Conservation (phyloP, 2,888 invertebrate species). For the Onthophagus sagittarius region DNA sequence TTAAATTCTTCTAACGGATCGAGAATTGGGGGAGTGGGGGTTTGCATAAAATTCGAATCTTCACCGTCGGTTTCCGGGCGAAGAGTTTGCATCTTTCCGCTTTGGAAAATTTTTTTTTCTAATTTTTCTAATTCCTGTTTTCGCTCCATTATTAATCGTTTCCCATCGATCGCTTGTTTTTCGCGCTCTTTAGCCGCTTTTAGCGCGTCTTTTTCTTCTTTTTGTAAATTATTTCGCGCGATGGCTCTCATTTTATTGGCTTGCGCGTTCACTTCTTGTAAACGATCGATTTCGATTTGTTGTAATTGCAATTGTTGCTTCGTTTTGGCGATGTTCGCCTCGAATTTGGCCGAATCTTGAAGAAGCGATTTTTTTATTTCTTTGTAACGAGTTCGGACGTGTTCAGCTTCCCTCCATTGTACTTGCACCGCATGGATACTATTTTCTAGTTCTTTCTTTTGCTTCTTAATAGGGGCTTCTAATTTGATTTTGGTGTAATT, state of each 20-base stretch:
- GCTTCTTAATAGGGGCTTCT: slow-evolving; percentile 60
- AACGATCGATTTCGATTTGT: slow-evolving; percentile 67
- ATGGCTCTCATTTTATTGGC: slow-evolving; percentile 68
- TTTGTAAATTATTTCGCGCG: slow-evolving; percentile 64
- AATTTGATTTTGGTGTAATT: slow-evolving; percentile 45
- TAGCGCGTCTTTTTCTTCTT: slow-evolving; percentile 67
- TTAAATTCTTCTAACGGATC: slow-evolving; percentile 54
- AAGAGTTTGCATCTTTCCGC: slow-evolving; percentile 46
- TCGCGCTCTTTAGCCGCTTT: slow-evolving; percentile 65
- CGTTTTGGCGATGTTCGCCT: slow-evolving; percentile 65
- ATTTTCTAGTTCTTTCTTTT: slow-evolving; percentile 64
- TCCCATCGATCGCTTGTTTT: slow-evolving; percentile 59
- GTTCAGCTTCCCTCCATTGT: slow-evolving; percentile 77
- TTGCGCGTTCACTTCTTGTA: slow-evolving; percentile 68
- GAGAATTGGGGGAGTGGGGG: slow-evolving; percentile 15
- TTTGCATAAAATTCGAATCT: slow-evolving; percentile 32
- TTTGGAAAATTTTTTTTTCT: slow-evolving; percentile 72
- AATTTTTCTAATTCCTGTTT: slow-evolving; percentile 70
- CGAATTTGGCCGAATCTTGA: slow-evolving; percentile 70
- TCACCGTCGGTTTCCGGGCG: slow-evolving; percentile 42
- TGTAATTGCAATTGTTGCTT: slow-evolving; percentile 66
- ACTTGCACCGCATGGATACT: slow-evolving; percentile 76
- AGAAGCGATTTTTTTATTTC: slow-evolving; percentile 66
- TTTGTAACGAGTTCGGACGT: slow-evolving; percentile 72
- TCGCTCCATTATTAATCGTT: slow-evolving; percentile 67